Base-by-base conservation (phyloP, 1,140 invertebrate species). In the Campoletis sonorensis region DNA sequence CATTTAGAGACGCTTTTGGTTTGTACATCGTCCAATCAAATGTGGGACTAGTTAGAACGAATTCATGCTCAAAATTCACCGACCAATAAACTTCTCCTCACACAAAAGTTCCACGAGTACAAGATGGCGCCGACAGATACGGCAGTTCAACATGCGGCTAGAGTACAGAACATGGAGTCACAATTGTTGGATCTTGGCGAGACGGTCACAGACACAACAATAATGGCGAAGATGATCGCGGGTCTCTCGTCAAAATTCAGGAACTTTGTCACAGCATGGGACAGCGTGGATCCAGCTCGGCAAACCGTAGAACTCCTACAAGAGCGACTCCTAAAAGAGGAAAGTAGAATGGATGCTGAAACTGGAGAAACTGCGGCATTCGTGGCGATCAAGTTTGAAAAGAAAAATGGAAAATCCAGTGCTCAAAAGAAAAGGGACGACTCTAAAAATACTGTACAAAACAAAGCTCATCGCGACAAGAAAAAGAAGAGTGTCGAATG, bases 251-350 rank as follows among this genome's bases (percentile, higher is more conserved):
- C 58, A 3, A 79, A 23, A 49, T 79, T 45, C n/a, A 45, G 16
- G 23, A 70, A n/a, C 40, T 33, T 79, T 23, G 21, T 45, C 45
- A 79, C 51, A 21, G 78, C 67, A 23, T 79, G 78, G 78, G 67
- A 79, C 49, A 80, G 79, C 37, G 79, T 80, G 7, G 79, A 80
- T 8, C 64, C 79, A 13, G 51, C 13, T n/a, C 71, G 71, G n/a
- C 79, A 80, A 54, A 80, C 67, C n/a, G 26, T 72, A 26, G 26
- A 71, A 30, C 51, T 37, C 18, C 71, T 80, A 45, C 68, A 58
- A 18, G 79, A 80, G 49, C 30, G 68, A 16, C 21, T 80, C 5
- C 26, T 80, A 4, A 80, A 72, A 33, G 79, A 80, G 68, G 79
- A 80, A 13, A 13, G 16, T 37, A 45, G 79, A 21, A 10, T 80